Evolutionary conservation across 2,113 vertebrate genomes (phyloP), one percentile per base, ranked within the genome.

Genomic region (Trematocara variabile): DNA sequence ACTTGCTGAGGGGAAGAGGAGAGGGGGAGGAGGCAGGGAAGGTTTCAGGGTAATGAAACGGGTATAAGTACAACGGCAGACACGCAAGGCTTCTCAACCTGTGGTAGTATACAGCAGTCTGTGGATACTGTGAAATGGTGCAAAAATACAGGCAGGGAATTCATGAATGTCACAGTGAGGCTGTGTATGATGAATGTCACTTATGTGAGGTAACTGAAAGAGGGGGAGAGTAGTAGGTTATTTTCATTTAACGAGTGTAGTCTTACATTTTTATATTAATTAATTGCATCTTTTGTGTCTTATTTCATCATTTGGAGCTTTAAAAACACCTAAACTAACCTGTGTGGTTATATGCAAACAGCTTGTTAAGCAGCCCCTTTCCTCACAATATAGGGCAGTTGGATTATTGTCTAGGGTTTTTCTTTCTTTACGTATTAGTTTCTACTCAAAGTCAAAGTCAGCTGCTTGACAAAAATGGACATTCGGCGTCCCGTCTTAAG

Each of bases 1-100:
- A 95, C 91, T 94, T 77, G 82, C 80, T 78, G 80, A 88, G 92
- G 92, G 85, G 75, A 79, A 52, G 81, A 46, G 25, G 75, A 82
- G 80, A 25, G 34, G 53, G 52, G 25, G 85, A 48, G 77, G 52
- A 41, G 68, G 78, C 65, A 28, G 73, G 70, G 44, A 86, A 37
- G 86, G 85, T 73, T 65, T 87, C 16, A 80, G 85, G 81, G 90
- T 73, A 91, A 90, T 86, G 79, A 91, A 90, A 83, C 13, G 82
- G 81, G 79, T 58, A n/a, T 41, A 84, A 79, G 46, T 46, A 41
- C 46, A 81, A 85, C 30, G 9, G 37, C 56, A 82, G 18, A 28
- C 30, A 79, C 2, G 30, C 20, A 39, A 79, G 54, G 55, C 77
- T 88, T 22, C 20, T 75, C n/a, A 81, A 80, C 81, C 60, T 90